Conservation (phyloP, 2,888 invertebrate genomes). For the Boloria euphrosyne region DNA sequence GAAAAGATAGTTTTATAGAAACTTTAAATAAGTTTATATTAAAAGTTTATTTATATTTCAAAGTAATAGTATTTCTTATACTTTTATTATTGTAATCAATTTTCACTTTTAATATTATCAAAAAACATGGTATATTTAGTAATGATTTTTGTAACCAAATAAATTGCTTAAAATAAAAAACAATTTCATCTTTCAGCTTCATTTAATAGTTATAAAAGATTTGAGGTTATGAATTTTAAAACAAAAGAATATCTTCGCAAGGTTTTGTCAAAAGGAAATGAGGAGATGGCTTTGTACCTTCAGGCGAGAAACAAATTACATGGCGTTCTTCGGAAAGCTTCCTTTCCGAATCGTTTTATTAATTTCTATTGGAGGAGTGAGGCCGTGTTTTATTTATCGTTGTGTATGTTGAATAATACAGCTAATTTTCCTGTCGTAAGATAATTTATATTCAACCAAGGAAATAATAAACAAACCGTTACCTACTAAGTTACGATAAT, state of each 20-base stretch:
- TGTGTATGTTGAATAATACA: neutral
- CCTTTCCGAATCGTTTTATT: slow-evolving; percentile 24
- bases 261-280: slow-evolving; percentile 12
- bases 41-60: too few relatives aligned
- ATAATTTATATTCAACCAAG: slow-evolving; percentile 4
- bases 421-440: neutral
- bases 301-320: slow-evolving; percentile 22
- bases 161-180: neutral
- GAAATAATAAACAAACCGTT: neutral
- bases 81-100: too few relatives aligned
- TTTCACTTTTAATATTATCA: too few relatives aligned
- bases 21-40: too few relatives aligned
- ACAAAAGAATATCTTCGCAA: slow-evolving; percentile 3
- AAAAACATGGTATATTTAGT: too few relatives aligned
- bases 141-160: too few relatives aligned
- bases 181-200: neutral
- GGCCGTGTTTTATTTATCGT: slow-evolving; percentile 7
- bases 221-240: slow-evolving; percentile 1
- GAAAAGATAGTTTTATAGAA: too few relatives aligned
- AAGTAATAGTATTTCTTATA: too few relatives aligned
- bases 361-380: slow-evolving; percentile 13
- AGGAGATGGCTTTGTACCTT: slow-evolving; percentile 18
- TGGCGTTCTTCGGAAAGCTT: slow-evolving; percentile 16
- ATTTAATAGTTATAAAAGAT: slow-evolving; percentile 10
- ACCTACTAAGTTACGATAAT: neutral